A percentile compares a stretch with the other conserved stretches of the same genome.
phyloP scores from a whole-genome alignment of 2,888 invertebrate genomes.

The Dolichopus griseipennis region DNA sequence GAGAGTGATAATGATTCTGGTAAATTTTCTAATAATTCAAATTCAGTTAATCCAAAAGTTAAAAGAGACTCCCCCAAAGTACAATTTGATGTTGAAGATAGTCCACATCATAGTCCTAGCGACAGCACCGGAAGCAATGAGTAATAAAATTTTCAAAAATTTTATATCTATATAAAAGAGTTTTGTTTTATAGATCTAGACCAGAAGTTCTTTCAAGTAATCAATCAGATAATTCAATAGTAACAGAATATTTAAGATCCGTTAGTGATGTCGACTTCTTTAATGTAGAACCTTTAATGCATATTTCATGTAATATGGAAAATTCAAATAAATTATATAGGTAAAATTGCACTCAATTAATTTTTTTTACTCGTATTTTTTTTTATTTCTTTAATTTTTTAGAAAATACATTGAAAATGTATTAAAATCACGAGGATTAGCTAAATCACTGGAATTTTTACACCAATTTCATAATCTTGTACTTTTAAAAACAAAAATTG shows the following conservation, averaged over 20 bases:
- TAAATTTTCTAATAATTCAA: constrained; percentile 33
- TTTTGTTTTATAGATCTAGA: constrained; percentile 16
- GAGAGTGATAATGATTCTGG: constrained; percentile 38
- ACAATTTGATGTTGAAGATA: constrained; percentile 39
- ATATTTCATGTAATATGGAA: constrained; percentile 45
- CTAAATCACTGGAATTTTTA: constrained; percentile 70
- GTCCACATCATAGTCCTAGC: constrained; percentile 31
- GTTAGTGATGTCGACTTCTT: constrained; percentile 43
- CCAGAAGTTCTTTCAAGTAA: constrained; percentile 25
- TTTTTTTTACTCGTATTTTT: not conserved
- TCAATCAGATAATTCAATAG: constrained; percentile 29
- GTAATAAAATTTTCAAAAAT: constrained; percentile 25
- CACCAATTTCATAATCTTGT: constrained; percentile 62
- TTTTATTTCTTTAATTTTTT: constrained; percentile 21
- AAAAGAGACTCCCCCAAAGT: constrained; percentile 33
- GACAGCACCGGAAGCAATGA: constrained; percentile 42
- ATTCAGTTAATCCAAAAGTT: constrained; percentile 21
- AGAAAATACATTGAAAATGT: constrained; percentile 80
- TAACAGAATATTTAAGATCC: constrained; percentile 22
- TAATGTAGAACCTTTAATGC: constrained; percentile 47
- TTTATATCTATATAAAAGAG: not conserved
- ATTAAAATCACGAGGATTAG: constrained; percentile 76
- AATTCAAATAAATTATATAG: constrained; percentile 47
- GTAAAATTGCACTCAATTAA: constrained; percentile 28
- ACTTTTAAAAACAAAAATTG: constrained; percentile 60